These are phyloP conservation scores for Leptinotarsa texana DNA, from an alignment of 1,140 invertebrate genomes.

Conservation along the genomic window DNA sequence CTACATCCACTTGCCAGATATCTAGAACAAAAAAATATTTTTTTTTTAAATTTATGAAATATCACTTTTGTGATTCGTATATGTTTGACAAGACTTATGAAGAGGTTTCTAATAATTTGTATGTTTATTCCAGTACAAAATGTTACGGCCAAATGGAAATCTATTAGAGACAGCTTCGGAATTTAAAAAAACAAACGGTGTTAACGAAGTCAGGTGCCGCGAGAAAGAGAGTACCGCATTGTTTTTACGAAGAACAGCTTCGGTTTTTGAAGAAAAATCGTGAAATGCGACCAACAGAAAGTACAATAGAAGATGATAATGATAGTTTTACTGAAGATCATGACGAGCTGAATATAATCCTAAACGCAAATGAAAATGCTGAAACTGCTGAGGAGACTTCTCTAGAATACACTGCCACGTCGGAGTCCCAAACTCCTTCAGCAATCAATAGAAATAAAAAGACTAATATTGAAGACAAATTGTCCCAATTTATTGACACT, in stretches of 20 bases:
- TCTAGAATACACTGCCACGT: slow-evolving; percentile 12
- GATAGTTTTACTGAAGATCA: slow-evolving; percentile 13
- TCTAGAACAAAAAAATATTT: slow-evolving; percentile 13
- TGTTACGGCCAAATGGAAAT: slow-evolving; percentile 20
- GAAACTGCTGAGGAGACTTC: slow-evolving; percentile 17
- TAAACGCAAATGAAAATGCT: slow-evolving; percentile 16
- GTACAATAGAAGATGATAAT: slow-evolving; percentile 20
- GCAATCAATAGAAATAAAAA: slow-evolving; percentile 13
- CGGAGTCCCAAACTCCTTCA: slow-evolving; percentile 16
- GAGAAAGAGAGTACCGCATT: slow-evolving; percentile 19
- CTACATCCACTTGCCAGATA: slow-evolving; percentile 14
- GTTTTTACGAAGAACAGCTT: slow-evolving; percentile 17
- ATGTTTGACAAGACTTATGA: slow-evolving; percentile 17
- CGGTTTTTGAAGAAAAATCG: slow-evolving; percentile 19
- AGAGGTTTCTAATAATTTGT: slow-evolving; percentile 9
- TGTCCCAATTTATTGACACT: slow-evolving; percentile 22
- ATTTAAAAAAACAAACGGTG: slow-evolving; percentile 17
- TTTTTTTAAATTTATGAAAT: slow-evolving; percentile 13
- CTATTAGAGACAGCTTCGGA: slow-evolving; percentile 13
- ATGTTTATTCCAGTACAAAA: slow-evolving; percentile 20
- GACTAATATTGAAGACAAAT: slow-evolving; percentile 17
- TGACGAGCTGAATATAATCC: slow-evolving; percentile 10
- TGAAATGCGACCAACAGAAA: slow-evolving; percentile 15
- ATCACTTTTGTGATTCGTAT: slow-evolving; percentile 16
- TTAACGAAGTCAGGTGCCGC: slow-evolving; percentile 15